Conservation (phyloP, 2,113 vertebrate genomes). For the Strigops habroptila region DNA sequence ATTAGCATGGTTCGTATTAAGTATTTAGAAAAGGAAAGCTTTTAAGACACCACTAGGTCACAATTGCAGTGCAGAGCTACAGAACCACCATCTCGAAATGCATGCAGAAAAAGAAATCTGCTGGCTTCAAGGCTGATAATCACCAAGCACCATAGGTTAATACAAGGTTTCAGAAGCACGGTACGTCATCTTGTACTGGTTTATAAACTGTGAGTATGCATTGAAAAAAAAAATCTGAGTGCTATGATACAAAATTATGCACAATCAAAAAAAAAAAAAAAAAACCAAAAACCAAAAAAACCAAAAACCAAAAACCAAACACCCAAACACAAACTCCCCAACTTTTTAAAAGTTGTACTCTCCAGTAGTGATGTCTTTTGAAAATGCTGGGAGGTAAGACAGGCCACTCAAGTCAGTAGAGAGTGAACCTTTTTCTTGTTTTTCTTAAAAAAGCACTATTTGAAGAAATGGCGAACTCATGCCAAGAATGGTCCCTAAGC, state of each 20-base stretch:
- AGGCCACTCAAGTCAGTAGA: background rate
- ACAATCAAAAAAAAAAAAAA: background rate
- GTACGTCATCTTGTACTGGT: background rate
- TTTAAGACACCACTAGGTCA: background rate
- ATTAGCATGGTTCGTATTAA: background rate
- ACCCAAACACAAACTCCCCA: accelerated
- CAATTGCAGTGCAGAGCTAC: background rate
- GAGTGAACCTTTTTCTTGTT: background rate
- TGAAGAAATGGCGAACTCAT: background rate
- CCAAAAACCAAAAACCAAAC: background rate
- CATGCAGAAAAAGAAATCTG: background rate
- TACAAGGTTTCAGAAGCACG: background rate
- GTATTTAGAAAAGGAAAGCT: background rate
- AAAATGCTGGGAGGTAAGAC: background rate
- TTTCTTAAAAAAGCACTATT: background rate
- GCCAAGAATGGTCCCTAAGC: background rate
- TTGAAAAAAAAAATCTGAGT: background rate
- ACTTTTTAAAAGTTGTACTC: background rate
- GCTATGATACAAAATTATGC: background rate
- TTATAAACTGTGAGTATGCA: background rate
- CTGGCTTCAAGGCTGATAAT: background rate
- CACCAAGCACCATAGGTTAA: background rate
- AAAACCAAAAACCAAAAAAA: background rate
- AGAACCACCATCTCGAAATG: background rate
- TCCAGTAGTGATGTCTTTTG: background rate